Evolutionary conservation across 2,113 vertebrate genomes (phyloP).

Genomic region (Lepus americanus): DNA sequence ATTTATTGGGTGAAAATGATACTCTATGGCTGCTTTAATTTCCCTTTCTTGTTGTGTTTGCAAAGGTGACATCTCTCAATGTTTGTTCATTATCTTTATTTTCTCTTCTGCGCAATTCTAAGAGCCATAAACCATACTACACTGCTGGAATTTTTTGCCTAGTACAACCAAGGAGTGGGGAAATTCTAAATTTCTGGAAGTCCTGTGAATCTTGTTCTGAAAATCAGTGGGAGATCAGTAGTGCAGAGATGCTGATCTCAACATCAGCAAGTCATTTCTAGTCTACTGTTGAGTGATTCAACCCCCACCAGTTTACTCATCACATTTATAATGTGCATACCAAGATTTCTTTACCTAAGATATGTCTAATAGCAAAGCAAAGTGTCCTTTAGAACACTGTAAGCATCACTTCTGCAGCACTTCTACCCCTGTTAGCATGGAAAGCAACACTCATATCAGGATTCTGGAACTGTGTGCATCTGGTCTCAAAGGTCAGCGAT

Average conservation of each 20-base stretch:
- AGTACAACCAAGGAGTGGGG: not conserved
- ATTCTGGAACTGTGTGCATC: constrained; percentile 52
- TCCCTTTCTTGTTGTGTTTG: not conserved
- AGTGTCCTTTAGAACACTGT: not conserved
- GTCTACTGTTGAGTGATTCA: constrained; percentile 2
- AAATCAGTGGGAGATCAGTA: not conserved
- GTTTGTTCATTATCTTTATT: not conserved
- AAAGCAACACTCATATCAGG: constrained; percentile 26
- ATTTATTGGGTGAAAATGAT: not conserved
- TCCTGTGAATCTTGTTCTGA: not conserved
- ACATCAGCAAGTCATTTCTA: not conserved
- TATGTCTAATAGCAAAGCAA: constrained; percentile 19
- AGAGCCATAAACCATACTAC: not conserved
- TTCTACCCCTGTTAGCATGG: not conserved
- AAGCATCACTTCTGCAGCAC: not conserved
- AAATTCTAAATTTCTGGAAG: not conserved
- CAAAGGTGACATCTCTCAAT: not conserved
- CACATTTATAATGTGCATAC: not conserved
- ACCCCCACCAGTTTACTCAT: not conserved
- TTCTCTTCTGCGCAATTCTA: not conserved
- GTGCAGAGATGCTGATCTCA: not conserved
- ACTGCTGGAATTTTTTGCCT: not conserved
- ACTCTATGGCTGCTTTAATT: not conserved
- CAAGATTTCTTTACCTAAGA: not conserved
- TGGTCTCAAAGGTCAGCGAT: not conserved